Base-by-base conservation (phyloP, 2,113 vertebrate species). In the Gymnobelideus leadbeateri region DNA sequence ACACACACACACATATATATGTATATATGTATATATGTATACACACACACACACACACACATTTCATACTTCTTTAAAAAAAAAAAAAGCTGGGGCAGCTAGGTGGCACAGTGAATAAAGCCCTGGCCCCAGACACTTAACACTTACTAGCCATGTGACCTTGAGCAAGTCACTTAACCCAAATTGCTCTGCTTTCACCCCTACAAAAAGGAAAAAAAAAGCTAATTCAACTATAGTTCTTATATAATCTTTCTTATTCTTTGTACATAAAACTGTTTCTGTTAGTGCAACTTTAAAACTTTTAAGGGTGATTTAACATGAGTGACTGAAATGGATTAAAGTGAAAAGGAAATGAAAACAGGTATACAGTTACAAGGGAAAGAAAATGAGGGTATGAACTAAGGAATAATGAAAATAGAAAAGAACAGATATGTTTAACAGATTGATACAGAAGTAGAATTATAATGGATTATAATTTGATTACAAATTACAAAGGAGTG, bases 381-480 rank as follows among this genome's bases (percentile, higher is more conserved):
- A 95, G 57, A 77, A 51, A 93, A 93, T 43, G 55, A 90, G 68
- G 37, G 1, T 68, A 91, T 91, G 49, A 89, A 90, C 47, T 92
- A 84, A 95, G 95, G 24, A 0, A 61, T 1, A 3, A 6, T n/a
- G 3, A 8, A 26, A 94, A 84, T 55, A 57, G 26, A 37, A 14
- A 92, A 94, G 89, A 52, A 51, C 7, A 61, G 89, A 90, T 96
- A 57, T 0, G 92, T 61, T 11, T 89, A 89, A 91, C 91, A 50
- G 94, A 92, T 90, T 94, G 43, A 16, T 28, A 51, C 90, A 47
- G 28, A 93, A 95, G 47, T 94, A 57, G 37, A 0, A 57, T 0
- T 92, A 11, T 37, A 93, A 95, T 1, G 92, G 84, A 95, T 92
- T 57, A 94, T 92, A 95, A 61, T 68, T 24, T 90, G 91, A 95